phyloP scores from a whole-genome alignment of 2,113 vertebrate species.

The Isurus oxyrinchus region DNA sequence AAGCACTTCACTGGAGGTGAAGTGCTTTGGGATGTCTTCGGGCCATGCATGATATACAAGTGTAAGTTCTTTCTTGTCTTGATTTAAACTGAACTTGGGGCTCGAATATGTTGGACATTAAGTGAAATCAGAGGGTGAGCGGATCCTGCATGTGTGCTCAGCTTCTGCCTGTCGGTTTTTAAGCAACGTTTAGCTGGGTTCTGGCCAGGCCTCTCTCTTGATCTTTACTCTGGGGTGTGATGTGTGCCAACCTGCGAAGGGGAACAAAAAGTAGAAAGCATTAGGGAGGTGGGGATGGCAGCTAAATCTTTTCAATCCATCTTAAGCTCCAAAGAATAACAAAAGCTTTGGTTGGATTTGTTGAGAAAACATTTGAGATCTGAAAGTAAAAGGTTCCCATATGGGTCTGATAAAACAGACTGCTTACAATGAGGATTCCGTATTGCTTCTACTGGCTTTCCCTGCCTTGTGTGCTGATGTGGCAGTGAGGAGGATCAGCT shows the following conservation, averaged over 20 bases:
- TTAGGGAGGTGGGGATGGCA: too few relatives aligned
- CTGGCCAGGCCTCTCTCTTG: not conserved
- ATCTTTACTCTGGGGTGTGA: not conserved
- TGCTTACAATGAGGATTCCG: not conserved
- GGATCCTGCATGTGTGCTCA: not conserved
- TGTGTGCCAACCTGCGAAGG: not conserved
- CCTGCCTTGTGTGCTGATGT: constrained; percentile 23
- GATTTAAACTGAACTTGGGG: not conserved
- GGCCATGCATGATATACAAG: too few relatives aligned
- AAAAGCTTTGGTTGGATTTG: not conserved
- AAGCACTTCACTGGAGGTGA: not conserved
- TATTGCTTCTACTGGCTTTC: not conserved
- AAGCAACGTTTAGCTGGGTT: not conserved
- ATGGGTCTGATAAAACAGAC: constrained; percentile 13
- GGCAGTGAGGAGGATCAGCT: not conserved
- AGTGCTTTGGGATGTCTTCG: not conserved
- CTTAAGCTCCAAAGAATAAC: not conserved
- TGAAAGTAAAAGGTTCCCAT: not conserved
- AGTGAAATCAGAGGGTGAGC: not conserved
- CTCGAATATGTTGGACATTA: not conserved
- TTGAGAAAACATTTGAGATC: constrained; percentile 13
- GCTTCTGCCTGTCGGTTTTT: not conserved
- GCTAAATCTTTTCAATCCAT: not conserved
- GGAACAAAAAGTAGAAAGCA: not conserved
- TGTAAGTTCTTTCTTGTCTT: not conserved